Evolutionary conservation across 2,113 vertebrate species (phyloP), one percentile per base, ranked within the genome.

Genomic region (Ameiurus melas): DNA sequence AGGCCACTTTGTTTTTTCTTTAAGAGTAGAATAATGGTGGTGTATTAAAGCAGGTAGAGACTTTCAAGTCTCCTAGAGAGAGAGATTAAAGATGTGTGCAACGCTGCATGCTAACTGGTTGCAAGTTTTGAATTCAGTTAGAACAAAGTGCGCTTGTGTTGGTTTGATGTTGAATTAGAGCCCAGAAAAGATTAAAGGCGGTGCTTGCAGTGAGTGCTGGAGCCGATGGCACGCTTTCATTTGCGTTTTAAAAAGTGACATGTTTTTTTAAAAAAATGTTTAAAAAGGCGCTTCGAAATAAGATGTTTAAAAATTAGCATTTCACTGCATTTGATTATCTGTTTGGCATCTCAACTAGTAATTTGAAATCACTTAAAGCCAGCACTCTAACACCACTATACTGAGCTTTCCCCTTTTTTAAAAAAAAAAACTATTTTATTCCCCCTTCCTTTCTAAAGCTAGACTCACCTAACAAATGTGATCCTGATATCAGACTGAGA

Each of bases 391-490:
- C 30, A 70, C 73, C 62, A 86, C 51, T 83, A 83, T 60, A 22
- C 64, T 33, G 39, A 80, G 82, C 86, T 82, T 87, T 71, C 57
- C 71, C 57, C 71, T 51, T 80, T 80, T 87, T 60, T 79, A 16
- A n/a, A n/a, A 36, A 36, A 36, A 7, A 1, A 14, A 87, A 57
- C 36, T 8, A 89, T 85, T 62, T 83, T 66, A 87, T 43, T 39
- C 4, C 25, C 14, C 30, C 79, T 20, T 88, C 89, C 43, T 83
- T 78, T 60, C 66, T 88, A 58, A 90, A 91, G 84, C 88, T 86
- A 91, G 83, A 92, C 86, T 92, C 88, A 90, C 55, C 27, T n/a
- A 90, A 91, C 83, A 91, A 89, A 91, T 90, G 83, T n/a, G 81
- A 91, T 89, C 86, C 89, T 47, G 73, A 86, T 90, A 88, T 90